These are phyloP conservation scores for Zaprionus africanus DNA, from an alignment of 1,140 invertebrate genomes.

Conservation along the genomic window DNA sequence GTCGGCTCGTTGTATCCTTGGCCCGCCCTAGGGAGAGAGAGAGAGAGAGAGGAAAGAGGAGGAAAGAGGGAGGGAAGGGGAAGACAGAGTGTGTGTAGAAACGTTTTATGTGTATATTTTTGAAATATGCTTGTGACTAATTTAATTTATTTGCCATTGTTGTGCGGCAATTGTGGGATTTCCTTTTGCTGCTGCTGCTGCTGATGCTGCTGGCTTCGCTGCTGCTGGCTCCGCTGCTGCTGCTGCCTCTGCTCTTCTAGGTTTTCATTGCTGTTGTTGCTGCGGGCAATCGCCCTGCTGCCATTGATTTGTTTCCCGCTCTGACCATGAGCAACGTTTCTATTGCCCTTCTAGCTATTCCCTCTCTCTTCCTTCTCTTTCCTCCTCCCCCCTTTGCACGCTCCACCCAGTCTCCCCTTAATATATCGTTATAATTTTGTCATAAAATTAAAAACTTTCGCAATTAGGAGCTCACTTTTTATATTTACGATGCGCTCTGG, in stretches of 20 bases:
- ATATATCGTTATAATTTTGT: constrained; percentile 79
- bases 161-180: constrained; percentile 76
- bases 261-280: constrained; percentile 61
- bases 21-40: constrained; percentile 16
- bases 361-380: neutral
- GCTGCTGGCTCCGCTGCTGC: constrained; percentile 49
- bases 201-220: constrained; percentile 5
- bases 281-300: constrained; percentile 53
- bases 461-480: constrained; percentile 69
- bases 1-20: constrained; percentile 59
- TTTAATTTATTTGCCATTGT: constrained; percentile 82
- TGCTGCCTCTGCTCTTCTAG: constrained; percentile 45
- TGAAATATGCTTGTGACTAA: constrained; percentile 80
- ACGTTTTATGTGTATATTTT: constrained; percentile 46
- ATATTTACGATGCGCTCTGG: constrained; percentile 67
- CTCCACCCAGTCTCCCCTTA: constrained; percentile 16
- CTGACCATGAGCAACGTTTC: constrained; percentile 16
- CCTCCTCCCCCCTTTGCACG: neutral
- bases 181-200: constrained; percentile 39
- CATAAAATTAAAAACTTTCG: constrained; percentile 80
- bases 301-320: constrained; percentile 62
- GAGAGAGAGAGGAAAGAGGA: too few species aligned
- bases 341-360: neutral
- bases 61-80: too few species aligned
- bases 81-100: neutral